Base-by-base conservation (phyloP, 2,888 invertebrate genomes). In the Empis stercorea region DNA sequence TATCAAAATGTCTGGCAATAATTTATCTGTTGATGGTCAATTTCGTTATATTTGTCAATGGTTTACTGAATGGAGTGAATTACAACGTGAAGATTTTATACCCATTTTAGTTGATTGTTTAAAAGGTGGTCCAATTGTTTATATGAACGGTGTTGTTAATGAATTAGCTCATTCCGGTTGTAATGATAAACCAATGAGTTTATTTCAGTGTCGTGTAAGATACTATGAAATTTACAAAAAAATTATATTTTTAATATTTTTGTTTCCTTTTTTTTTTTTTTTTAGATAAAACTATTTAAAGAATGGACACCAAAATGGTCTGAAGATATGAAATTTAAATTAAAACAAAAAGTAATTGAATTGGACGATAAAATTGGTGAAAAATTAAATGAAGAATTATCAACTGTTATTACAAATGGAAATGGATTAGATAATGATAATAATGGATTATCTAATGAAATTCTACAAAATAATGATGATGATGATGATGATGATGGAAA, bases 31-130 rank as follows among this genome's bases (percentile, higher is more conserved):
- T 34, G 84, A 84, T 60, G 81, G 82, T 4, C 88, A 91, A 68
- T 73, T 89, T 58, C 76, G 85, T 47, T 91, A 88, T 64, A 72
- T 89, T 54, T 73, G 84, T 48, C 84, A 87, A 62, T 91, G 91
- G 91, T 91, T 91, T 61, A 78, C 79, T 59, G 88, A 89, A 68
- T 91, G 87, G 79, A 88, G 88, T 62, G 89, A 89, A 61, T 74
- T 89, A 65, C 89, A 91, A 64, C 75, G 85, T 48, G 82, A 82
- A 50, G 91, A 91, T 64, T 91, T 91, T 65, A 63, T 88, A 51
- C 82, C 84, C 1, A 76, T 88, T 49, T 69, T 89, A 39, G 76
- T 84, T 30, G 80, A 83, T 56, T 69, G 64, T 51, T 51, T 69
- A 34, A 57, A 57, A n/a, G 75, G 74, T 54, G 76, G 77, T 54